A percentile compares a stretch with the other conserved stretches of the same genome.
Conservation (phyloP, 2,113 vertebrate genomes). For the Ailurus styani region DNA sequence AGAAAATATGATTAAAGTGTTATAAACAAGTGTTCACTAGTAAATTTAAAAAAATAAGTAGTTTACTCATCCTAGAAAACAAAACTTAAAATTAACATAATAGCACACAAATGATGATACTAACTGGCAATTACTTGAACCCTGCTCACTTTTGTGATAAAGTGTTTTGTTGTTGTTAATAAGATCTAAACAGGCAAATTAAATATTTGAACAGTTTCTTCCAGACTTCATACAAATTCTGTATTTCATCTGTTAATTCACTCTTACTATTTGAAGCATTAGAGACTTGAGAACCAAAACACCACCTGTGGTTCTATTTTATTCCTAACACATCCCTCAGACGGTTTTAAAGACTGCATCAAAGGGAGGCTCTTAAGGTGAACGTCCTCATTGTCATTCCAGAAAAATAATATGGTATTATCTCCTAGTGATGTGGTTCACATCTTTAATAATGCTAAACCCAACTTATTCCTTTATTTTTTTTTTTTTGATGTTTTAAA, state of each 20-base stretch:
- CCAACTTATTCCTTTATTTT: constrained; percentile 57
- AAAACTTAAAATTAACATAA: constrained; percentile 35
- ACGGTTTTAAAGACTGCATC: constrained; percentile 71
- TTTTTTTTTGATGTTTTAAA: constrained; percentile 64
- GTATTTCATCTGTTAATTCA: constrained; percentile 60
- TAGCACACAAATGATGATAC: constrained; percentile 24
- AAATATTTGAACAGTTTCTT: constrained; percentile 72
- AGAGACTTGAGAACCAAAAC: constrained; percentile 61
- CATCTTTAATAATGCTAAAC: constrained; percentile 73
- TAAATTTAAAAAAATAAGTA: not conserved
- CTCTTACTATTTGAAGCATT: constrained; percentile 61
- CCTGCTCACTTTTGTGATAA: not conserved
- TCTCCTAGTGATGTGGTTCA: constrained; percentile 67
- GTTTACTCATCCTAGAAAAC: not conserved
- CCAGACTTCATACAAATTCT: constrained; percentile 45
- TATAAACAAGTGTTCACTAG: not conserved
- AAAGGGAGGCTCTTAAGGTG: constrained; percentile 70
- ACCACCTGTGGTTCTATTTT: constrained; percentile 74
- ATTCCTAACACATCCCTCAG: constrained; percentile 63
- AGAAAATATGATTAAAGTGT: not conserved
- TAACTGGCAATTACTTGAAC: constrained; percentile 40
- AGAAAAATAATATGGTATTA: constrained; percentile 79
- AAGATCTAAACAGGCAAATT: constrained; percentile 49
- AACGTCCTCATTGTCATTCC: constrained; percentile 72
- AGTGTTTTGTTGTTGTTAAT: constrained; percentile 50